Conservation (phyloP, 2,797 vertebrate species). For the Oceanodroma leucorhoa region DNA sequence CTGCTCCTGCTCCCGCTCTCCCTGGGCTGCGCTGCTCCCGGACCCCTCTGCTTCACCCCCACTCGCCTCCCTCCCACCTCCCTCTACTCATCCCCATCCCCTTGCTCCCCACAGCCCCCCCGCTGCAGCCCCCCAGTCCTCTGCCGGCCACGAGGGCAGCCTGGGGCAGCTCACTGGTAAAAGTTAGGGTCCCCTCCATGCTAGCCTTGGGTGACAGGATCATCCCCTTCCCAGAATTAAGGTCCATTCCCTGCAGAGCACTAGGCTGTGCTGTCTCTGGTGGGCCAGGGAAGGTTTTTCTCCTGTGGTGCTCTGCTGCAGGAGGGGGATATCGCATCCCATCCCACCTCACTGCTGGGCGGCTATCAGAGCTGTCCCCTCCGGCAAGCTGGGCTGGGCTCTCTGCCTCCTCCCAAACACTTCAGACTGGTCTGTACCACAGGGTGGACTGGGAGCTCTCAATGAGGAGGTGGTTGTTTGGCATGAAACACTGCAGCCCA, state of each 20-base stretch:
- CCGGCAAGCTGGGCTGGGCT: background rate
- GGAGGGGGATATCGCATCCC: background rate
- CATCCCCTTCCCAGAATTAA: background rate
- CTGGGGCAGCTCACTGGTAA: background rate
- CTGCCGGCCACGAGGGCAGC: background rate
- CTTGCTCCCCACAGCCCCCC: fast-evolving
- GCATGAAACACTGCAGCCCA: background rate
- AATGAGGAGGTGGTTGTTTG: background rate
- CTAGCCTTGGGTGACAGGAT: background rate
- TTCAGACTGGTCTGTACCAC: background rate
- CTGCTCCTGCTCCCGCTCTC: background rate
- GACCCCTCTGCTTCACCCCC: background rate
- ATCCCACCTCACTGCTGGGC: background rate
- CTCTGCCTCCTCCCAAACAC: background rate
- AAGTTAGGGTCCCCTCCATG: background rate
- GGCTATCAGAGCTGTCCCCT: background rate
- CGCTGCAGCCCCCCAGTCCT: fast-evolving
- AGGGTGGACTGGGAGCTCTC: background rate
- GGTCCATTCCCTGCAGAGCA: background rate
- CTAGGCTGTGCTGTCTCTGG: background rate
- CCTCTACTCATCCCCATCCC: background rate
- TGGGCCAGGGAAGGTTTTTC: background rate
- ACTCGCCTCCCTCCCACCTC: background rate
- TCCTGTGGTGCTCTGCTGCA: background rate
- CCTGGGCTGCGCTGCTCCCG: fast-evolving